These are phyloP conservation scores for Lasioglossum morio DNA, from an alignment of 2,888 invertebrate species.

Conservation along the genomic window DNA sequence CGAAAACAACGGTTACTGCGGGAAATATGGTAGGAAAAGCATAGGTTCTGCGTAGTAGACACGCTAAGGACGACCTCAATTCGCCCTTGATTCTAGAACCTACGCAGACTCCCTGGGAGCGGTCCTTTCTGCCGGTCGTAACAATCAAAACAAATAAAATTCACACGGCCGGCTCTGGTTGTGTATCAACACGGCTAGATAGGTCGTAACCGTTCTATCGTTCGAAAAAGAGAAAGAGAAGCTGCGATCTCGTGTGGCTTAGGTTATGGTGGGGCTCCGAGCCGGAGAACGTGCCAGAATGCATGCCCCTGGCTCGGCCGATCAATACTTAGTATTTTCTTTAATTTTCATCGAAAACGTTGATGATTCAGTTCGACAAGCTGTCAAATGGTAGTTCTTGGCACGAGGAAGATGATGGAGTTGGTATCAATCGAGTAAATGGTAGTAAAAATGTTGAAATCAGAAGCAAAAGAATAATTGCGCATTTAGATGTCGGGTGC, in stretches of 20 bases:
- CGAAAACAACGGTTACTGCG: not conserved
- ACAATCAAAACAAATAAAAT: conserved; percentile 51
- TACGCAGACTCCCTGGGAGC: conserved; percentile 7
- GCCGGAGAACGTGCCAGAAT: conserved; percentile 81
- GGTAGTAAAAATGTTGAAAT: conserved; percentile 15
- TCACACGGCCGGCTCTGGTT: conserved; percentile 8
- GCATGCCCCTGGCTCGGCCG: conserved; percentile 70
- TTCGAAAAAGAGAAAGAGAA: conserved; percentile 15
- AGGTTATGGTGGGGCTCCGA: conserved; percentile 60
- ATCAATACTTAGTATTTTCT: conserved; percentile 78
- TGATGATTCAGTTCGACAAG: not conserved
- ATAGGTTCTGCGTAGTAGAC: not conserved
- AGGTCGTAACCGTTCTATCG: conserved; percentile 18
- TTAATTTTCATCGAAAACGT: conserved; percentile 17
- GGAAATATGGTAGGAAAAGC: not conserved
- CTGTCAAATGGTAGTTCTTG: not conserved
- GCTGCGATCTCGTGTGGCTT: conserved; percentile 40
- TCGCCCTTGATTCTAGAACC: conserved; percentile 40
- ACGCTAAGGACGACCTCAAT: conserved; percentile 3
- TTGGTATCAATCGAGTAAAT: accelerated
- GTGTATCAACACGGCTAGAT: conserved; percentile 41
- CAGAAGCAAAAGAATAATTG: conserved; percentile 31
- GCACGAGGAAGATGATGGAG: not conserved
- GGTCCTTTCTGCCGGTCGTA: conserved; percentile 1
- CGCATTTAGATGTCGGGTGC: conserved; percentile 57